Conservation (phyloP, 2,797 vertebrate species). For the Takifugu rubripes region DNA sequence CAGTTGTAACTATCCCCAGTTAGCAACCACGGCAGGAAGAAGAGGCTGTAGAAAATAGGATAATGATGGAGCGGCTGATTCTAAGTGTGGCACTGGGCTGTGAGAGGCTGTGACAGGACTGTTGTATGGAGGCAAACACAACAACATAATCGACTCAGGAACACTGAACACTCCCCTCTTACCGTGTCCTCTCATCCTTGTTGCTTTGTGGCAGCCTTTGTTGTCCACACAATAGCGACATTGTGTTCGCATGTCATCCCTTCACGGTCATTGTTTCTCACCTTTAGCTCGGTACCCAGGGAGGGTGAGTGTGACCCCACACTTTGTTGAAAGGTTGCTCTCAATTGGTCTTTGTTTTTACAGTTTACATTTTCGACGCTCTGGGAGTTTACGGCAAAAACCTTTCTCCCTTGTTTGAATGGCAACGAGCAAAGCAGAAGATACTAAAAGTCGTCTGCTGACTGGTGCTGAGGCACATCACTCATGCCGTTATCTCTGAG, state of each 20-base stretch:
- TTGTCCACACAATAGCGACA: conserved; percentile 61
- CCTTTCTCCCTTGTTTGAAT: no score
- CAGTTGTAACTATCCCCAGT: conserved; percentile 6
- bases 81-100: conserved; percentile 27
- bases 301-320: conserved; percentile 52
- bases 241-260: conserved; percentile 70
- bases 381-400: not conserved
- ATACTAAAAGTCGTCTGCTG: conserved; percentile 2
- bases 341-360: conserved; percentile 6
- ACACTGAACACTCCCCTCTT: conserved; percentile 61
- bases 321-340: conserved; percentile 32
- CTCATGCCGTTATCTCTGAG: conserved; percentile 59
- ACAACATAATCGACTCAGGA: conserved; percentile 71
- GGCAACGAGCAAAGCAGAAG: no score
- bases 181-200: conserved; percentile 70
- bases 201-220: conserved; percentile 66
- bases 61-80: conserved; percentile 24
- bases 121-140: conserved; percentile 60
- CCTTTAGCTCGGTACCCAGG: conserved; percentile 56
- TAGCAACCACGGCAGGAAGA: conserved; percentile 9
- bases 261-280: conserved; percentile 72
- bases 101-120: conserved; percentile 46
- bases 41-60: conserved; percentile 28
- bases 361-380: not conserved
- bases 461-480: conserved; percentile 42